Percentiles rank a stretch among this genome's conserved stretches.
Conservation (phyloP, 2,113 vertebrate species). For the Terrapene triunguis region DNA sequence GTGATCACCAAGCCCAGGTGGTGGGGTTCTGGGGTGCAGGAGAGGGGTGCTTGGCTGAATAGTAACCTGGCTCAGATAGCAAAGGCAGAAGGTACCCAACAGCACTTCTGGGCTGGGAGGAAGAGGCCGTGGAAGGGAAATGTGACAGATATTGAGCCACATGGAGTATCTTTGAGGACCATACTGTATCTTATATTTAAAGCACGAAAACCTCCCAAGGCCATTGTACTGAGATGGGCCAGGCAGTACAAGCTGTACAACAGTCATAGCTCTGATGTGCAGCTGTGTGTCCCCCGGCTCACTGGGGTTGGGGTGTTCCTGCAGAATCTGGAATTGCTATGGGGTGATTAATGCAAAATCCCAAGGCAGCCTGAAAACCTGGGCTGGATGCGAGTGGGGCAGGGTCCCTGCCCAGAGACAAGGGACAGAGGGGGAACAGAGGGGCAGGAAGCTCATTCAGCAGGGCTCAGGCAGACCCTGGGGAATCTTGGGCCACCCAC, state of each 20-base stretch:
- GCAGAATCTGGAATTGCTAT: background rate
- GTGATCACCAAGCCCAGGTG: no score
- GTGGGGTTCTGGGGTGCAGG: background rate
- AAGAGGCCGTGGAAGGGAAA: background rate
- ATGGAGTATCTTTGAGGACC: no score
- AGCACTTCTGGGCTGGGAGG: background rate
- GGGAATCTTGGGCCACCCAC: background rate
- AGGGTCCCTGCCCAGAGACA: background rate
- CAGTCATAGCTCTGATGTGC: no score
- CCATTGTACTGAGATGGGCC: no score
- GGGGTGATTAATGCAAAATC: no score
- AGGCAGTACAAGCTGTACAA: no score
- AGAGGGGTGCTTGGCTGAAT: background rate
- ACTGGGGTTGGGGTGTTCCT: background rate
- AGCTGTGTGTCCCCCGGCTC: no score
- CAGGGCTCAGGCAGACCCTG: background rate
- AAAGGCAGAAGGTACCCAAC: background rate
- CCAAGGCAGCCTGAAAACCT: no score
- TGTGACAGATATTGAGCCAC: background rate
- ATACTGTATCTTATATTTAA: no score
- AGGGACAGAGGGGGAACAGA: rapidly evolving
- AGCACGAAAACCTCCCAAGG: no score
- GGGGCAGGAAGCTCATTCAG: rapidly evolving
- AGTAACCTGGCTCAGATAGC: background rate
- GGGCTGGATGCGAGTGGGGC: no score